A percentile compares a stretch with the other conserved stretches of the same genome.
Evolutionary conservation across 2,113 vertebrate species (phyloP).

Genomic region (Terrapene triunguis): DNA sequence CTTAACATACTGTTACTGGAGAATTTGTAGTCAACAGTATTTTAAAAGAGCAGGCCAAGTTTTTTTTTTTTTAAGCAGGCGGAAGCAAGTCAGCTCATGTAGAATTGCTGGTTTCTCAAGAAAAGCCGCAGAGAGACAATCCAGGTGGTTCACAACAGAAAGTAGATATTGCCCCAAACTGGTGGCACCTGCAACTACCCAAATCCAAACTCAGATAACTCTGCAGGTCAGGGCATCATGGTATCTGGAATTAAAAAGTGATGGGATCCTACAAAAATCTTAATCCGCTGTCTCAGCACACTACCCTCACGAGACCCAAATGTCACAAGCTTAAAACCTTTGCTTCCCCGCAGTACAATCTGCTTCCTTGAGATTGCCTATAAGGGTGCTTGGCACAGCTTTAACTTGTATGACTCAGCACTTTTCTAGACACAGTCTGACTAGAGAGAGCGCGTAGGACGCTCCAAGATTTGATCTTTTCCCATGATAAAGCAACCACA

Average conservation of each 20-base stretch:
- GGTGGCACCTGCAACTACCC: background rate
- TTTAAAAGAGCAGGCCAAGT: background rate
- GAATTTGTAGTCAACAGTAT: rapidly evolving
- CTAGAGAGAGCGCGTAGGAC: background rate
- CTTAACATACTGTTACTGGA: background rate
- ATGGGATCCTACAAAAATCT: background rate
- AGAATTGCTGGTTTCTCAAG: rapidly evolving
- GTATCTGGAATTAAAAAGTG: background rate
- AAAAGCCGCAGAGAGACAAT: background rate
- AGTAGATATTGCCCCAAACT: background rate
- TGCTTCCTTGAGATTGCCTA: background rate
- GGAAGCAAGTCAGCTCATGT: background rate
- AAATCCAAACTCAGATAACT: background rate
- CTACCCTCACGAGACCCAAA: background rate
- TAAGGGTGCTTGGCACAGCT: background rate
- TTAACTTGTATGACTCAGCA: background rate
- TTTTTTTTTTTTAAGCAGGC: background rate
- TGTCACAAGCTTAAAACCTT: background rate
- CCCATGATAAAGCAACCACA: background rate
- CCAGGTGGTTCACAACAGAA: background rate
- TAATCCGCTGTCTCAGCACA: no score
- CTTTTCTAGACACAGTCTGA: background rate
- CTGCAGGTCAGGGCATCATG: rapidly evolving
- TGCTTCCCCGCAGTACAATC: background rate
- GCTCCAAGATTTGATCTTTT: background rate